Conservation (phyloP, 2,113 vertebrate species). For the Cairina moschata region DNA sequence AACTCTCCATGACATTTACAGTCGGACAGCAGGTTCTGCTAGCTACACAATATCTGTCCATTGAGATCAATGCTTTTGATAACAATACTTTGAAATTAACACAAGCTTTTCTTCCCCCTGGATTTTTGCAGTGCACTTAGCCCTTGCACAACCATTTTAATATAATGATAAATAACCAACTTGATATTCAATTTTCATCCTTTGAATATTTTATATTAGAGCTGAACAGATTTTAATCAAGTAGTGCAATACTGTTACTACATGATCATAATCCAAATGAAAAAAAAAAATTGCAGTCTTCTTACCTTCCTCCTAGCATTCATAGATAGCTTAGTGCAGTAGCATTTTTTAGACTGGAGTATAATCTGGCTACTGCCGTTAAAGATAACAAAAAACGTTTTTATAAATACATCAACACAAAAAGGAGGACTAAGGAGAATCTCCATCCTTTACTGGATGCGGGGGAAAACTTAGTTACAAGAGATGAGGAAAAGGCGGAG, state of each 20-base stretch:
- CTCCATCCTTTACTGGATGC: no score
- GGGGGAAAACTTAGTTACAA: no score
- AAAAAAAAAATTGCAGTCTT: background rate
- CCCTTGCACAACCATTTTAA: background rate
- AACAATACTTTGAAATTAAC: background rate
- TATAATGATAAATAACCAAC: background rate
- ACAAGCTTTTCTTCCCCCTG: background rate
- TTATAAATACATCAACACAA: no score
- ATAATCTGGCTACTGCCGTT: no score
- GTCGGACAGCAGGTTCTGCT: background rate
- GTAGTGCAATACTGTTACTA: background rate
- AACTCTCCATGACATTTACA: background rate
- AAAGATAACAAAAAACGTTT: no score
- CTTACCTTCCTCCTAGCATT: background rate
- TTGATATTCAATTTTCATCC: background rate
- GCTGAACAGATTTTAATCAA: background rate
- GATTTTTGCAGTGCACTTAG: background rate
- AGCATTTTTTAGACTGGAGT: background rate
- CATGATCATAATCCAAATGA: background rate
- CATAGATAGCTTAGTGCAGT: background rate
- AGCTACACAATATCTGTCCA: background rate
- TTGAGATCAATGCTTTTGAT: background rate
- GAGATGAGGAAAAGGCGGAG: no score
- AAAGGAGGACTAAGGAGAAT: no score
- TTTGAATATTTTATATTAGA: background rate